Conservation (phyloP, 2,113 vertebrate genomes). For the Cinclus cinclus region DNA sequence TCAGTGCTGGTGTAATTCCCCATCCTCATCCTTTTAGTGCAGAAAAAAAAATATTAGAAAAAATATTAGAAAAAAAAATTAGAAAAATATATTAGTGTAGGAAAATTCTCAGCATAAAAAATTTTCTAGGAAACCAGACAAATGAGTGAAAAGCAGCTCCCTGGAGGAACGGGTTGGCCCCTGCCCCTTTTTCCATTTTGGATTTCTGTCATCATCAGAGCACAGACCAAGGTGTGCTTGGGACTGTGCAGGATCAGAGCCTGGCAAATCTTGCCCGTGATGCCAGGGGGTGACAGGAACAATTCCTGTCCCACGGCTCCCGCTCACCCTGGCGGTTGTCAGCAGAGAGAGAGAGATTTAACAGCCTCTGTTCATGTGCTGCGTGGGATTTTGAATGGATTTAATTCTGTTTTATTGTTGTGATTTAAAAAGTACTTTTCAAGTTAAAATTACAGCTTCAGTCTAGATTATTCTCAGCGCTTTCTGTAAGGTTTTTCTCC, state of each 20-base stretch:
- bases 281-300: background rate
- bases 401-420: slow-evolving; percentile 67
- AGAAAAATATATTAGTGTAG: too few relatives aligned
- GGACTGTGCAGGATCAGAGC: background rate
- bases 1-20: too few relatives aligned
- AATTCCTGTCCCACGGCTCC: background rate
- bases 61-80: too few relatives aligned
- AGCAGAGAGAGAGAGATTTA: slow-evolving; percentile 1
- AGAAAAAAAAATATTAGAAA: too few relatives aligned
- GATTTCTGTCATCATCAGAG: background rate
- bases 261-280: background rate
- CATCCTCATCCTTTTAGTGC: too few relatives aligned
- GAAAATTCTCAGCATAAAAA: too few relatives aligned
- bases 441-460: slow-evolving; percentile 54
- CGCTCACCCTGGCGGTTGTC: background rate
- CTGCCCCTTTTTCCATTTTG: background rate
- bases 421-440: slow-evolving; percentile 51
- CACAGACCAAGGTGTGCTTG: fast-evolving
- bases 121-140: background rate
- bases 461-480: slow-evolving; percentile 22
- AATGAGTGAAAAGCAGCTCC: background rate
- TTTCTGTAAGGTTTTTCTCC: slow-evolving; percentile 49
- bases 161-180: background rate
- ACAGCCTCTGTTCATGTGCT: slow-evolving; percentile 1
- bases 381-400: slow-evolving; percentile 64